Conservation (phyloP, 1,140 invertebrate species). For the Temnothorax nylanderi region DNA sequence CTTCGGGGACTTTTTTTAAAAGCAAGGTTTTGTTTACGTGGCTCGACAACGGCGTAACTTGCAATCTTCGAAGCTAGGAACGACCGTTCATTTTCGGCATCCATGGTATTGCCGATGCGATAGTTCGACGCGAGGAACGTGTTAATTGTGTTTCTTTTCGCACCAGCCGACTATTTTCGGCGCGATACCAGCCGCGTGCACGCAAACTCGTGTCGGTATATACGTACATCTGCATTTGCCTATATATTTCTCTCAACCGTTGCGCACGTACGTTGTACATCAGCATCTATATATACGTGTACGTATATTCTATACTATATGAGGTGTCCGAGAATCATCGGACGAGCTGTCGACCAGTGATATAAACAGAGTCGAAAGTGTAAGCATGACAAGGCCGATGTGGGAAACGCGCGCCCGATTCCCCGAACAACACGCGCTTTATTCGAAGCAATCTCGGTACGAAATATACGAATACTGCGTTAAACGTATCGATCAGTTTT, state of each 20-base stretch:
- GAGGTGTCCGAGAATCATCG: conserved; percentile 33
- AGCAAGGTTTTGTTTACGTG: background rate
- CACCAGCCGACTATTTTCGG: conserved; percentile 11
- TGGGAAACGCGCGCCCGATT: conserved; percentile 20
- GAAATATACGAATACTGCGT: conserved; percentile 9
- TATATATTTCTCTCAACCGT: conserved; percentile 74
- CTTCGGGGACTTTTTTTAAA: background rate
- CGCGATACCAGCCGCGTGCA: conserved; percentile 35
- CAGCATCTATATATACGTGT: conserved; percentile 8
- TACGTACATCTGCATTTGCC: conserved; percentile 33
- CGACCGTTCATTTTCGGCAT: background rate
- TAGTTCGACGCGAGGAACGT: background rate
- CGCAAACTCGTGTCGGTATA: conserved; percentile 56
- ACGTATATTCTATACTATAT: conserved; percentile 38
- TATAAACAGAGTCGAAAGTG: conserved; percentile 35
- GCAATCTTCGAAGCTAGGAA: background rate
- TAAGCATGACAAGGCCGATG: conserved; percentile 25
- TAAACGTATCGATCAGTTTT: conserved; percentile 43
- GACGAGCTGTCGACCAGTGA: conserved; percentile 25
- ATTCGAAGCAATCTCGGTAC: conserved; percentile 23
- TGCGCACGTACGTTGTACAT: conserved; percentile 49
- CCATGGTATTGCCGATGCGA: background rate
- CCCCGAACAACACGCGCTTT: conserved; percentile 5
- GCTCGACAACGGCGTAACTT: background rate
- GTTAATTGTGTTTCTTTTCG: conserved; percentile 34